phyloP scores from a whole-genome alignment of 2,888 invertebrate genomes.

The Zaprionus bogoriensis region DNA sequence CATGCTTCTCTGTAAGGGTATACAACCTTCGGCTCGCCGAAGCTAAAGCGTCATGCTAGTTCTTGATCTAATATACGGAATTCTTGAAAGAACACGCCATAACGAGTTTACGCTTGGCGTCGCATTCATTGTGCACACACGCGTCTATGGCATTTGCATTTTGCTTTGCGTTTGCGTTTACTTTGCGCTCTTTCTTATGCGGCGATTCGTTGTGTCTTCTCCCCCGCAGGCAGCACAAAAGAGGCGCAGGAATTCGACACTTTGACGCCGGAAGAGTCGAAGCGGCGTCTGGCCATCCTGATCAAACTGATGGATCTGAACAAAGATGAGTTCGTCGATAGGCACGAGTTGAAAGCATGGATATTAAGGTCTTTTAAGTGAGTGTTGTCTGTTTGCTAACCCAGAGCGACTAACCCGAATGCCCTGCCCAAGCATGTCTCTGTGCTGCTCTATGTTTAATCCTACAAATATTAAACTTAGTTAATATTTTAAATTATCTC shows the following conservation, averaged over 20 bases:
- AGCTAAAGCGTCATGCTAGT: too few relatives aligned
- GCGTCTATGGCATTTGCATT: constrained; percentile 14
- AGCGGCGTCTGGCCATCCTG: constrained; percentile 88
- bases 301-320: constrained; percentile 95
- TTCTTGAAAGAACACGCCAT: constrained; percentile 35
- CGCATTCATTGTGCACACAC: constrained; percentile 44
- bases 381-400: constrained; percentile 81
- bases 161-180: background rate
- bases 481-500: too few relatives aligned
- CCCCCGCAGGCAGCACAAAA: constrained; percentile 89
- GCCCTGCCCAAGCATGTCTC: constrained; percentile 22
- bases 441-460: constrained; percentile 4
- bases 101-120: constrained; percentile 1
- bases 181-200: background rate
- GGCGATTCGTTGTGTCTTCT: background rate
- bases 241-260: constrained; percentile 96
- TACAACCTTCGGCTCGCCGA: too few relatives aligned
- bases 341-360: constrained; percentile 94
- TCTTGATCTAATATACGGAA: constrained; percentile 24
- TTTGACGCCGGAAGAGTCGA: constrained; percentile 93
- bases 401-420: constrained; percentile 43
- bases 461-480: background rate
- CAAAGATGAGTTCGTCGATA: constrained; percentile 89
- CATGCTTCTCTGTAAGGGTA: too few relatives aligned
- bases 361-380: constrained; percentile 94